Evolutionary conservation across 1,140 invertebrate genomes (phyloP).

Genomic region (Pemphigus obesinymphae): DNA sequence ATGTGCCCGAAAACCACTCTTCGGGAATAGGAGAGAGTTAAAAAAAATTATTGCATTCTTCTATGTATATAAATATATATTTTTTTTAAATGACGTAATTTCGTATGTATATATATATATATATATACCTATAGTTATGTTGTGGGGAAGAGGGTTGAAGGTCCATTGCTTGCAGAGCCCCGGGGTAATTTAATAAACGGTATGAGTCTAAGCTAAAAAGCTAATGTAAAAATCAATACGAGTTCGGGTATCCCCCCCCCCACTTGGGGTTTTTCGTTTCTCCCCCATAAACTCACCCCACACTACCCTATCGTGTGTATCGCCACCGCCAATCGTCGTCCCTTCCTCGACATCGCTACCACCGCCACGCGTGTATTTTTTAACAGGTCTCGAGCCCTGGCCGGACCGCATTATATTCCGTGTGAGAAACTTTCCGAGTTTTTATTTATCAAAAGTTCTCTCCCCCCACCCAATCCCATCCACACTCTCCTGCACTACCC

Average conservation of each 20-base stretch:
- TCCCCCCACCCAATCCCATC: too few relatives aligned
- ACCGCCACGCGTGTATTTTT: constrained; percentile 25
- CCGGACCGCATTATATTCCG: constrained; percentile 39
- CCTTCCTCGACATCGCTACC: too few relatives aligned
- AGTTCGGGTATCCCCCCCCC: constrained; percentile 22
- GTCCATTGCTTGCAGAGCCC: constrained; percentile 11
- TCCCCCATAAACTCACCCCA: background rate
- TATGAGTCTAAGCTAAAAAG: constrained; percentile 39
- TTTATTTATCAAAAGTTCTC: constrained; percentile 40
- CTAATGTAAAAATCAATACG: constrained; percentile 41
- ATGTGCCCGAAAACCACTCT: background rate
- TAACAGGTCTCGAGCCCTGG: constrained; percentile 36
- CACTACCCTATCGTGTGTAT: too few relatives aligned
- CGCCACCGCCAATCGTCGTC: background rate
- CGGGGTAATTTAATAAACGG: constrained; percentile 40
- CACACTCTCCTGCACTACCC: background rate
- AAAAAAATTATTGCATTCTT: constrained; percentile 13
- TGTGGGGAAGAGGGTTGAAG: constrained; percentile 7
- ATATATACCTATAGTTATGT: too few relatives aligned
- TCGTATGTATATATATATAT: too few relatives aligned
- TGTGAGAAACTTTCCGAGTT: constrained; percentile 37
- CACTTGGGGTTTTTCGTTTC: constrained; percentile 7
- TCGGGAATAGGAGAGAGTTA: too few relatives aligned
- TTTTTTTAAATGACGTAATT: constrained; percentile 38
- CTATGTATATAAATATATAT: background rate